These are phyloP conservation scores for Microtus montanus DNA, from an alignment of 2,113 vertebrate genomes.

Conservation along the genomic window DNA sequence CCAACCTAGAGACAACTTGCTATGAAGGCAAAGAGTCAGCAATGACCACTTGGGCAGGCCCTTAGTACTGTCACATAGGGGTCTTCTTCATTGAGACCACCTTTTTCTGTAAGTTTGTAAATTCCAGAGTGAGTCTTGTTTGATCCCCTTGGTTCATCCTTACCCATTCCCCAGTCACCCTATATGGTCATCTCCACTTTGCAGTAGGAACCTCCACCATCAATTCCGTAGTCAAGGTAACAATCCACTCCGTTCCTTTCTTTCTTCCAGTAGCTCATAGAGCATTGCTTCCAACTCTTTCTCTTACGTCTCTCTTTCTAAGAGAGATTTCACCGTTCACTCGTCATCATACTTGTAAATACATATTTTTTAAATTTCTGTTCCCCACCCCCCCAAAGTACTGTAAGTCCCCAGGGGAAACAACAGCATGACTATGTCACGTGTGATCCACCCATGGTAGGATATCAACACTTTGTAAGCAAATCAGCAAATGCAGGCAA, in stretches of 20 bases:
- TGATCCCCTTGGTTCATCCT: not conserved
- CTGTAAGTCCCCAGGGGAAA: not conserved
- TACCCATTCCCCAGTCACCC: not conserved
- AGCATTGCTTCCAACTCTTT: not conserved
- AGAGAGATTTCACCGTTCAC: not conserved
- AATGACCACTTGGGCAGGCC: not conserved
- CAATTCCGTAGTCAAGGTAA: not conserved
- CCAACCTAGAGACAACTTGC: not conserved
- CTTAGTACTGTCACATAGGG: not conserved
- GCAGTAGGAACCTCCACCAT: not conserved
- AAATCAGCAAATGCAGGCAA: not conserved
- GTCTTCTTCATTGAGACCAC: not conserved
- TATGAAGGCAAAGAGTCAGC: not conserved
- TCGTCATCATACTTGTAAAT: not conserved
- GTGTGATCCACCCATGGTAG: not conserved
- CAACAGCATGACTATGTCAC: not conserved
- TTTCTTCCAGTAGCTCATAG: not conserved
- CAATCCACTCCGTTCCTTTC: not conserved
- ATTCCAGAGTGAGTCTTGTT: not conserved
- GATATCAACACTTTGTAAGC: not conserved
- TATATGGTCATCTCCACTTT: not conserved
- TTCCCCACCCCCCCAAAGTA: not conserved
- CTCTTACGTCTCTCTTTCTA: not conserved
- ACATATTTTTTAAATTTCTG: constrained; percentile 2
- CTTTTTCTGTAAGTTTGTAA: not conserved